These are phyloP conservation scores for Cossypha dichroa DNA, from an alignment of 2,797 vertebrate species.

Conservation along the genomic window DNA sequence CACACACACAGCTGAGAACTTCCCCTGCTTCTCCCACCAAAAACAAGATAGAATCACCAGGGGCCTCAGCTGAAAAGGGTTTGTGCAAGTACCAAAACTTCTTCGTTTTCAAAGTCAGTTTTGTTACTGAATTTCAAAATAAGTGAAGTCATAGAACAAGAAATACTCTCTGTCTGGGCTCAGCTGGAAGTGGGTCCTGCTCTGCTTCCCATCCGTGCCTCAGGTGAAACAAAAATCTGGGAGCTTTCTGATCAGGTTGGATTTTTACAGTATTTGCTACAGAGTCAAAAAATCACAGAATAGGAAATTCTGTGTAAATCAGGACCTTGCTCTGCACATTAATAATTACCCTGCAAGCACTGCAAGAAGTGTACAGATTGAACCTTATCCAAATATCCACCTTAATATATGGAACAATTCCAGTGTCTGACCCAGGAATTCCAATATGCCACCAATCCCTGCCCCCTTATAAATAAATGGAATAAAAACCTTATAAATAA, in stretches of 20 bases:
- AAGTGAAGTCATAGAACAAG: not conserved
- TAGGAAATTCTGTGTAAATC: not conserved
- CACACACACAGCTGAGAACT: conserved; percentile 61
- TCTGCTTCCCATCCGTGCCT: not conserved
- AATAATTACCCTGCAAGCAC: not conserved
- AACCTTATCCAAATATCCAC: not conserved
- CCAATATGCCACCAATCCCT: not conserved
- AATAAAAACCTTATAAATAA: not conserved
- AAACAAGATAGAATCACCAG: not conserved
- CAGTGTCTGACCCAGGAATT: not conserved
- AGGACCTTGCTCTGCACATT: not conserved
- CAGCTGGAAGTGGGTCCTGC: not conserved
- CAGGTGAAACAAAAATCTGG: not conserved
- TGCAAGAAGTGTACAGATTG: not conserved
- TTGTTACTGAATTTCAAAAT: not conserved
- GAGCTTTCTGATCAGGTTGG: not conserved
- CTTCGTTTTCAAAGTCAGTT: not conserved
- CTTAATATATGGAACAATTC: not conserved
- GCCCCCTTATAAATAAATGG: not conserved
- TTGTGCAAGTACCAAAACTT: not conserved
- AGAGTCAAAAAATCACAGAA: not conserved
- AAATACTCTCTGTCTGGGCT: not conserved
- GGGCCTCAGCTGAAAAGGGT: not conserved
- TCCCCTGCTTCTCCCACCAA: conserved; percentile 22
- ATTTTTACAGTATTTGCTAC: not conserved